Evolutionary conservation across 2,113 vertebrate genomes (phyloP).

Genomic region (Murina feae): DNA sequence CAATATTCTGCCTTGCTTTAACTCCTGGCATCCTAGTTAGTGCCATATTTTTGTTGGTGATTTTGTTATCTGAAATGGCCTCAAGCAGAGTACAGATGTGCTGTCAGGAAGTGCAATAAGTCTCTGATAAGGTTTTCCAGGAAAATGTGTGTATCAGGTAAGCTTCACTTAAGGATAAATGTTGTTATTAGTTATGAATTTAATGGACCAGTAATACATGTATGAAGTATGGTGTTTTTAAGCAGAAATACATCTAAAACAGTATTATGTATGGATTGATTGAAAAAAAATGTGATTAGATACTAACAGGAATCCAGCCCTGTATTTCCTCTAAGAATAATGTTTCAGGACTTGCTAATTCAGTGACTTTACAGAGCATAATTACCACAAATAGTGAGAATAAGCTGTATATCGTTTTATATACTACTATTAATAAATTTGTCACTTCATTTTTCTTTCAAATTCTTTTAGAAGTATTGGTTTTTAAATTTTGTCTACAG

Average conservation of each 20-base stretch:
- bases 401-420: background rate
- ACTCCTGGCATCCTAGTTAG: background rate
- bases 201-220: background rate
- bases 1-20: background rate
- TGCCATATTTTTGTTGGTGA: background rate
- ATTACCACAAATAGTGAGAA: background rate
- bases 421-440: background rate
- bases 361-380: background rate
- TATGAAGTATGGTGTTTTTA: background rate
- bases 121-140: background rate
- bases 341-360: background rate
- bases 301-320: background rate
- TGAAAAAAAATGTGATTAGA: background rate
- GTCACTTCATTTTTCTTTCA: background rate
- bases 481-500: background rate
- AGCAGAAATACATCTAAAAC: background rate
- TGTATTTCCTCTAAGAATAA: background rate
- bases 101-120: background rate
- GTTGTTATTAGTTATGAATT: background rate
- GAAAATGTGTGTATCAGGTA: background rate
- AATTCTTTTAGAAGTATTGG: background rate
- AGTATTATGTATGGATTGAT: background rate
- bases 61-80: background rate
- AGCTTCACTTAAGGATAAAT: background rate
- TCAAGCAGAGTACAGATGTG: background rate